These are phyloP conservation scores for Porites lobata DNA, from an alignment of 92 coral and sea anemone species.

Conservation along the genomic window DNA sequence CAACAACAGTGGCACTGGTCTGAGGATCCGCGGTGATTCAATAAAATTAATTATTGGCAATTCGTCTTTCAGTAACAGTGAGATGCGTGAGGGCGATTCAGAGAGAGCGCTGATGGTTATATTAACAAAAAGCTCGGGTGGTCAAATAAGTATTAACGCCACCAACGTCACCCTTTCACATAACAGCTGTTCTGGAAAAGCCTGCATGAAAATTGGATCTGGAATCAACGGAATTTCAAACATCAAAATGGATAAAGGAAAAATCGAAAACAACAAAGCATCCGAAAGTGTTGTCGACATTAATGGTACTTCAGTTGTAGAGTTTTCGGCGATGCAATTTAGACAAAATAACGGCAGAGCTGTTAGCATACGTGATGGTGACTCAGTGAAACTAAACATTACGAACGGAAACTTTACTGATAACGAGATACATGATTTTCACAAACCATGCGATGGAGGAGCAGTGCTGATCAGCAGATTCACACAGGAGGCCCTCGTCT, in stretches of 20 bases:
- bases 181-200: conserved; percentile 8
- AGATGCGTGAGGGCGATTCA: background rate
- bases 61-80: conserved; percentile 15
- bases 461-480: conserved; percentile 34
- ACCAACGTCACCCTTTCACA: background rate
- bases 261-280: conserved; percentile 15
- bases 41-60: conserved; percentile 4
- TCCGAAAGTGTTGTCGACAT: conserved; percentile 16
- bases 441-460: conserved; percentile 1
- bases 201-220: conserved; percentile 19
- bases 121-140: background rate
- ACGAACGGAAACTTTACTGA: conserved; percentile 5
- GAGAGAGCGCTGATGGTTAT: background rate
- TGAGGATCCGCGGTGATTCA: conserved; percentile 7
- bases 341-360: conserved; percentile 16
- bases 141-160: background rate
- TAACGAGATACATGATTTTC: background rate
- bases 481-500: conserved; percentile 7
- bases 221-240: background rate
- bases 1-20: conserved; percentile 13
- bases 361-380: background rate
- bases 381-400: background rate
- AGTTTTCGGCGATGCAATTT: background rate
- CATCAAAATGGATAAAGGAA: conserved; percentile 3
- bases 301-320: background rate